Conservation (phyloP, 2,113 vertebrate genomes). For the human (Homo sapiens) region GRCh38 chr2:194317501-194318000, state of each 20-base stretch:
- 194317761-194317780: background rate
- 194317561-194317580: background rate
- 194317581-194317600: background rate
- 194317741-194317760: background rate
- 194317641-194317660: background rate
- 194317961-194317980: background rate
- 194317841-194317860: background rate
- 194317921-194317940: background rate
- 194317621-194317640: background rate
- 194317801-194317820: background rate
- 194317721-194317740: background rate
- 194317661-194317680: background rate
- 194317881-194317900: background rate
- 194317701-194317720: background rate
- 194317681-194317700: background rate
- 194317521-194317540: background rate
- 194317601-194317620: background rate
- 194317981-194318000: background rate
- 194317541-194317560: background rate
- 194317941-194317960: background rate
- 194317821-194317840: background rate
- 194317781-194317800: background rate
- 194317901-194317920: background rate
- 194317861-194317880: background rate
- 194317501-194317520: background rate